phyloP scores from a whole-genome alignment of 2,888 invertebrate genomes.

The Periphyllus acericola region DNA sequence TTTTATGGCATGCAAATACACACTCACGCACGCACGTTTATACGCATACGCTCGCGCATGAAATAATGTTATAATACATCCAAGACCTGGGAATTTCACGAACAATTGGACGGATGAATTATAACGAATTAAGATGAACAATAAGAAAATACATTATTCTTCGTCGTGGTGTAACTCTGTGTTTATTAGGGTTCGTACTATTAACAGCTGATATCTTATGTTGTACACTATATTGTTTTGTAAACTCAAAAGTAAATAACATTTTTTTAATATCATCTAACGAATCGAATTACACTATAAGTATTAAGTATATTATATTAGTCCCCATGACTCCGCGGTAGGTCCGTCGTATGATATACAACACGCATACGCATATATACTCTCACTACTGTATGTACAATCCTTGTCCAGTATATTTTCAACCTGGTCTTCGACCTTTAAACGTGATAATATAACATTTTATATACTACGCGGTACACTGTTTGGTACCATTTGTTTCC shows the following conservation, averaged over 20 bases:
- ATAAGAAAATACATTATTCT: background rate
- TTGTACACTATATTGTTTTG: background rate
- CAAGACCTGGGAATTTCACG: background rate
- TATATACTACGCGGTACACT: background rate
- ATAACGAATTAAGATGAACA: background rate
- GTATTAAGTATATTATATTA: background rate
- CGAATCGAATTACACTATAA: background rate
- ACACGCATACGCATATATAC: too few species aligned
- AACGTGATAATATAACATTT: background rate
- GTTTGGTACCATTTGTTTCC: background rate
- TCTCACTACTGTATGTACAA: too few species aligned
- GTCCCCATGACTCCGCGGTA: background rate
- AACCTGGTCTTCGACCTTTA: background rate
- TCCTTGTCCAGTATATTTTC: background rate
- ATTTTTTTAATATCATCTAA: background rate
- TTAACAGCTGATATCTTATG: background rate
- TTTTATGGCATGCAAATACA: slow-evolving; percentile 12
- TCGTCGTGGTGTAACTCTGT: too few species aligned
- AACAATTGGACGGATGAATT: background rate
- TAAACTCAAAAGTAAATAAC: background rate
- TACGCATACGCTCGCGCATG: background rate
- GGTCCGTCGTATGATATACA: background rate
- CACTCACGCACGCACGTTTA: background rate
- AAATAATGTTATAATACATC: background rate
- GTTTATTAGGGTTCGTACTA: background rate